Percentiles rank a stretch among this genome's conserved stretches.
phyloP scores from a whole-genome alignment of 1,140 invertebrate species.

The Sycobia sp. region DNA sequence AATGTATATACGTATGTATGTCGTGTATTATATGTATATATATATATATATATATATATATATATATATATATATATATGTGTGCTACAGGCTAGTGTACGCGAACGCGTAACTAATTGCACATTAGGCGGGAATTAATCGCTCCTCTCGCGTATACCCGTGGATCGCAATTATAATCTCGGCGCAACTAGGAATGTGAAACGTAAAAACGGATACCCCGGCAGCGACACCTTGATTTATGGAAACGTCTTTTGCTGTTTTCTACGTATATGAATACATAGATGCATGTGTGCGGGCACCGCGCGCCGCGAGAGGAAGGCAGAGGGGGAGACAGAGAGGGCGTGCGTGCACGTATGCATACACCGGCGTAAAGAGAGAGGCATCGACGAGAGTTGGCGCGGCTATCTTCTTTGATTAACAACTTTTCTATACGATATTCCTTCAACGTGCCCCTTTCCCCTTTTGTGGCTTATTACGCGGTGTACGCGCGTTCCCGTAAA shows the following conservation, averaged over 20 bases:
- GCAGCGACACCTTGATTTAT: constrained; percentile 15
- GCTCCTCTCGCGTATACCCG: background rate
- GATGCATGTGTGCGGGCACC: too few relatives aligned
- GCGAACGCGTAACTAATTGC: constrained; percentile 27
- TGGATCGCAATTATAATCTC: constrained; percentile 28
- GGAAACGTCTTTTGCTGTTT: constrained; percentile 8
- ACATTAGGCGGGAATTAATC: constrained; percentile 32
- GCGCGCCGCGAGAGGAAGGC: too few relatives aligned
- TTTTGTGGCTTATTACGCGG: too few relatives aligned
- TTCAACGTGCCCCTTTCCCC: background rate
- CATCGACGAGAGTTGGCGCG: background rate
- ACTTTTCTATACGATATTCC: constrained; percentile 12
- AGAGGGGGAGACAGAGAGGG: too few relatives aligned
- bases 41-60: too few relatives aligned
- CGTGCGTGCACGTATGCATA: too few relatives aligned
- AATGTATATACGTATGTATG: background rate
- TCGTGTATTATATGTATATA: too few relatives aligned
- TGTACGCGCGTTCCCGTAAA: background rate
- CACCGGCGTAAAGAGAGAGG: too few relatives aligned
- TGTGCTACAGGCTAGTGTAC: too few relatives aligned
- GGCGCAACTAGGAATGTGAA: constrained; percentile 11
- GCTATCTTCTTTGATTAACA: constrained; percentile 14
- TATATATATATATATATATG: too few relatives aligned
- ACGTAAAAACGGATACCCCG: constrained; percentile 16
- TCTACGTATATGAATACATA: background rate